These are phyloP conservation scores for Drosophila mimetica DNA, from an alignment of 2,888 invertebrate species.

Conservation along the genomic window DNA sequence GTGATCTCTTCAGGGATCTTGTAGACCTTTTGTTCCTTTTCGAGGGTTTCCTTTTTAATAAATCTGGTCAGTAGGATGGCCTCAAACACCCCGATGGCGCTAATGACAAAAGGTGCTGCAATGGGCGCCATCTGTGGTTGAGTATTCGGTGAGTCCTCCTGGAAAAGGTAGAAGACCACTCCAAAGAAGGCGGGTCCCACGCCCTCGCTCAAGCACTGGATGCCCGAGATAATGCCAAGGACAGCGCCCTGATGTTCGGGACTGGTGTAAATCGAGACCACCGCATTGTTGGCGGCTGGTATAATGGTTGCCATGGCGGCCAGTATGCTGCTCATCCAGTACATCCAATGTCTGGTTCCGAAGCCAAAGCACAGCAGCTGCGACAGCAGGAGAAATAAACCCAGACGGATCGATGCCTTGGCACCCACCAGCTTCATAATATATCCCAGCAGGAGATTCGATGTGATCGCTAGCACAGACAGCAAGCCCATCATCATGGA, in stretches of 20 bases:
- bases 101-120: slow-evolving; percentile 3
- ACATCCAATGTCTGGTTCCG: slow-evolving; percentile 9
- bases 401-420: slow-evolving; percentile 10
- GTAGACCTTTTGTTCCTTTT: slow-evolving; percentile 1
- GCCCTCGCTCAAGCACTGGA: slow-evolving; percentile 16
- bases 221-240: slow-evolving; percentile 12
- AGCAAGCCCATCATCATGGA: slow-evolving; percentile 12
- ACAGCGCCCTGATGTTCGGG: slow-evolving; percentile 12
- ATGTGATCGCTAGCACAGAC: background rate
- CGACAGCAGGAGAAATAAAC: background rate
- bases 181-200: slow-evolving; percentile 24
- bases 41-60: background rate
- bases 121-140: background rate
- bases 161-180: slow-evolving; percentile 7
- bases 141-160: background rate
- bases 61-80: slow-evolving; percentile 13
- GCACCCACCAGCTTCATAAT: slow-evolving; percentile 5
- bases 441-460: slow-evolving; percentile 8
- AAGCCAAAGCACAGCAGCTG: slow-evolving; percentile 5
- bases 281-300: background rate
- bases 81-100: background rate
- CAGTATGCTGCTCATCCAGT: slow-evolving; percentile 11
- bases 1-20: background rate
- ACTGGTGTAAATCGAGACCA: slow-evolving; percentile 6
- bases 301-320: slow-evolving; percentile 3